Percentiles rank a stretch among this genome's conserved stretches.
Evolutionary conservation across 2,113 vertebrate species (phyloP).

Genomic region (Passer montanus): DNA sequence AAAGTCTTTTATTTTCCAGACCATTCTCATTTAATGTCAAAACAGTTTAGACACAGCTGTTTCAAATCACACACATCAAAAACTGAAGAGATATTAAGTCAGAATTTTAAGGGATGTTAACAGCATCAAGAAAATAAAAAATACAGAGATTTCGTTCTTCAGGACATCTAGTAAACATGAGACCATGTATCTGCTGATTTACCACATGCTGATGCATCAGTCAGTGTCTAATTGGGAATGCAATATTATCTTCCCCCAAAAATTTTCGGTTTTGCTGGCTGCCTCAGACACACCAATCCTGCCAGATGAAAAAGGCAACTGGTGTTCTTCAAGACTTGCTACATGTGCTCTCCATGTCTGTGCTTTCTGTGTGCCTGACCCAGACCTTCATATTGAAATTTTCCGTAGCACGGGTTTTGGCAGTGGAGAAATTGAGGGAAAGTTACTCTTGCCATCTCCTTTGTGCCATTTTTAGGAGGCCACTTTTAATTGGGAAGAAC

Average conservation of each 20-base stretch:
- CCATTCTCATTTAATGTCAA: neutral
- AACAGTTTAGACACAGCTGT: neutral
- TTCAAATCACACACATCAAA: neutral
- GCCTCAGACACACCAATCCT: neutral
- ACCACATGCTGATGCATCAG: neutral
- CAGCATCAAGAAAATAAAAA: neutral
- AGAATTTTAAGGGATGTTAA: neutral
- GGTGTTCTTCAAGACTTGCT: neutral
- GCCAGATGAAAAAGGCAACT: neutral
- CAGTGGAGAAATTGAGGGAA: neutral
- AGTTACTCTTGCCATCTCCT: neutral
- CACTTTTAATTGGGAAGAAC: neutral
- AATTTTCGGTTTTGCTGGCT: neutral
- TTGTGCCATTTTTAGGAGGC: neutral
- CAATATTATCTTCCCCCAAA: fast-evolving
- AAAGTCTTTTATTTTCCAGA: neutral
- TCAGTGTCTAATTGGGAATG: neutral
- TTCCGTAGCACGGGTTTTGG: neutral
- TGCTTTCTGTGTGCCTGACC: neutral
- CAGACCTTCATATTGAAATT: neutral
- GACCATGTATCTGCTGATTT: neutral
- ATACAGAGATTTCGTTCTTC: neutral
- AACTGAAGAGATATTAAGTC: neutral
- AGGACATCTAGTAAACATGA: neutral
- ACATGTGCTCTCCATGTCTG: fast-evolving